Base-by-base conservation (phyloP, 1,140 invertebrate genomes). In the Zaprionus tsacasi region DNA sequence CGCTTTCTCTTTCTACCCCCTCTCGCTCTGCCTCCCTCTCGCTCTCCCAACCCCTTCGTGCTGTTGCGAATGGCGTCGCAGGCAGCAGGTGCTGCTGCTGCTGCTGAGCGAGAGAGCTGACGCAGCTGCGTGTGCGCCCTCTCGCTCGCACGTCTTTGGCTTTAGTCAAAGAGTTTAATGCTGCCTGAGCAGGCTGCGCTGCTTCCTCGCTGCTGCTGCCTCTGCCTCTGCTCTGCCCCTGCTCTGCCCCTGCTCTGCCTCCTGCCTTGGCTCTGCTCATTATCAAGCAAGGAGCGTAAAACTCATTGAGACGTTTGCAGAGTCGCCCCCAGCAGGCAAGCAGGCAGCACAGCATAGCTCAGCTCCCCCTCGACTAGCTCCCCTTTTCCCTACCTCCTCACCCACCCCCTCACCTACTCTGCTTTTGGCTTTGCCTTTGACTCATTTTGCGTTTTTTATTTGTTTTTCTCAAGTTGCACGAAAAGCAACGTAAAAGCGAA, bases 251-350 rank as follows among this genome's bases (percentile, higher is more conserved):
- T 58, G 30, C 45, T 40, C 35, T 58, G 55, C 72, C 54, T 48
- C 43, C 27, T 30, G 60, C 70, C 70, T 61, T 71, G 60, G 70
- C 43, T 52, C 76, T 86, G 76, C 80, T 89, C 85, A 89, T 89
- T 89, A 89, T 89, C 76, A 89, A 89, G 85, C 85, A 85, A 70
- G 70, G 65, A 89, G 85, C 85, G 85, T 85, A 89, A 89, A 89
- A 89, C 85, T 89, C 85, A 89, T 89, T 89, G 85, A 89, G 85
- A 89, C 85, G 85, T 89, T 89, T 76, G 35, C 78, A 70, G 55
- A 56, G 65, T 21, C 66, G 54, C 64, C 56, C 68, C 52, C 35
- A 54, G 50, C 40, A 48, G 45, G 10, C 27, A 27, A 4, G 38
- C 38, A 40, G 38, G 0, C 45, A 21, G 15, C n/a, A n/a, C n/a